These are phyloP conservation scores for Syngnathoides biaculeatus DNA, from an alignment of 2,113 vertebrate genomes.

Conservation along the genomic window DNA sequence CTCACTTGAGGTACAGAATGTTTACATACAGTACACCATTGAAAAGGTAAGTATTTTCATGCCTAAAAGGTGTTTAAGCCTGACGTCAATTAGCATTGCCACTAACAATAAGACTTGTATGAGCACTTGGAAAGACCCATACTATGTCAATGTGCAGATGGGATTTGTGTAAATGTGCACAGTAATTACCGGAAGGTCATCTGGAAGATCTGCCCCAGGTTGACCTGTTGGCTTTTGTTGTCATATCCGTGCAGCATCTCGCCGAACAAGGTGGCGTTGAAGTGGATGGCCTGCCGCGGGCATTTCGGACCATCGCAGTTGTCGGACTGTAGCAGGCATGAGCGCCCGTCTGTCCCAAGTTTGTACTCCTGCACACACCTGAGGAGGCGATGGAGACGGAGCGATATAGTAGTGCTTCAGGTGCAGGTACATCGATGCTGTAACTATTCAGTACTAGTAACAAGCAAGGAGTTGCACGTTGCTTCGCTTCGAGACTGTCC, in stretches of 20 bases:
- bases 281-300: conserved; percentile 80
- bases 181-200: conserved; percentile 91
- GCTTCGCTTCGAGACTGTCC: not conserved
- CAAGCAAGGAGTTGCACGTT: not conserved
- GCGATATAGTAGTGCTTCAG: not conserved
- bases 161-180: conserved; percentile 15
- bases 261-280: conserved; percentile 93
- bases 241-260: conserved; percentile 97
- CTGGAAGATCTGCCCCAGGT: conserved; percentile 95
- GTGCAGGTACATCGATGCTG: not conserved
- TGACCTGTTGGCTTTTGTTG: conserved; percentile 91
- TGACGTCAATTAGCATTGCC: not conserved
- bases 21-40: no score
- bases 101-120: not conserved
- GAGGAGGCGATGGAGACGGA: conserved; percentile 13
- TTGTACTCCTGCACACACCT: conserved; percentile 98
- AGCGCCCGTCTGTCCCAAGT: conserved; percentile 89
- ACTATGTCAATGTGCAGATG: conserved; percentile 20
- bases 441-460: not conserved
- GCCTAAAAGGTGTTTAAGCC: not conserved
- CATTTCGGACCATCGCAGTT: conserved; percentile 91
- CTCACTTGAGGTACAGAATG: no score
- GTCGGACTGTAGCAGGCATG: conserved; percentile 88
- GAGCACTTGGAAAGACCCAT: not conserved
- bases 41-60: not conserved